Percentiles rank a stretch among this genome's conserved stretches.
Conservation (phyloP, 2,888 invertebrate genomes). For the Pandemis cinnamomeana region DNA sequence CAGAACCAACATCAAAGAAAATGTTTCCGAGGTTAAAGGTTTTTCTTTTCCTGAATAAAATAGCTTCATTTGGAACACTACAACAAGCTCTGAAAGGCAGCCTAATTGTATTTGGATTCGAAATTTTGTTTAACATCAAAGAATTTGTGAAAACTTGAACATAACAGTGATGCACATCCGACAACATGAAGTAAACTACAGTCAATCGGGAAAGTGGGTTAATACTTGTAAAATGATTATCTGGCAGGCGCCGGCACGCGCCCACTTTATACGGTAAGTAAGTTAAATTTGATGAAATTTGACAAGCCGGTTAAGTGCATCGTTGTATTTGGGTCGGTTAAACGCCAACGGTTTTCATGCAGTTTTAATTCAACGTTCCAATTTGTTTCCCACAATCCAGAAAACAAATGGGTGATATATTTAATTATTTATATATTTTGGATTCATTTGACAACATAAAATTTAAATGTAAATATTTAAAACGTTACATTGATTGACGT, state of each 20-base stretch:
- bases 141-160: background rate
- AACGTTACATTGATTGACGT: background rate
- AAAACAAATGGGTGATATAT: background rate
- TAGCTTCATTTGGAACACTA: background rate
- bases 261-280: background rate
- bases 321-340: background rate
- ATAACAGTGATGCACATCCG: conserved; percentile 3
- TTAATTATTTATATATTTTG: background rate
- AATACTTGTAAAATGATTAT: background rate
- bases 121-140: conserved; percentile 1
- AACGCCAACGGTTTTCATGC: background rate
- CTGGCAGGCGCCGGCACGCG: background rate
- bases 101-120: background rate
- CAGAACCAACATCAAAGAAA: background rate
- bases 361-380: background rate
- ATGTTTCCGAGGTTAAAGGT: too few relatives aligned
- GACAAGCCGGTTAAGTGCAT: conserved; percentile 6
- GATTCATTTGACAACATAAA: background rate
- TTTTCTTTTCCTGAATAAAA: too few relatives aligned
- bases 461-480: background rate
- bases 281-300: conserved; percentile 2
- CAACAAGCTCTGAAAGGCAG: background rate
- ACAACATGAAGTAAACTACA: background rate
- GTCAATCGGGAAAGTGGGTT: background rate
- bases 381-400: background rate